Base-by-base conservation (phyloP, 2,113 vertebrate genomes). In the Erinaceus europaeus region DNA sequence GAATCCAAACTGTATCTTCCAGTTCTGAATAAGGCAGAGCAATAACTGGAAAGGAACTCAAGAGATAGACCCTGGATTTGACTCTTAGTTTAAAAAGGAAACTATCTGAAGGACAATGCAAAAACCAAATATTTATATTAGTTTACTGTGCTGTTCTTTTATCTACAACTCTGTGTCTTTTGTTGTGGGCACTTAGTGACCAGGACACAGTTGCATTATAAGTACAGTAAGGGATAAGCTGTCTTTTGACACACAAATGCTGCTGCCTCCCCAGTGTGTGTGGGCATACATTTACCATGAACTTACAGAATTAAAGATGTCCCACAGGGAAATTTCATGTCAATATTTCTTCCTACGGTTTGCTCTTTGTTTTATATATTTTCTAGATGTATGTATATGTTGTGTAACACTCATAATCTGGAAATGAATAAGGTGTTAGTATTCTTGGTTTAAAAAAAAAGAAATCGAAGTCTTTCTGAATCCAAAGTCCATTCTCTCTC, bases 1-100 rank as follows among this genome's bases (percentile, higher is more conserved):
- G 99, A 99, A 95, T 99, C 99, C 95, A 99, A 99, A 96, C 98
- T 99, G 1, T 99, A 98, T 48, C 95, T 99, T 64, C 99, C 99
- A 7, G 98, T 99, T 73, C 98, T 99, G 96, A 99, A 98, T 96
- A 99, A 99, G 96, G 97, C 98, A 17, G 99, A 99, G 97, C 97
- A 97, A 96, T 98, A 97, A 97, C 8, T 91, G 81, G 57, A 94
- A 89, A 86, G 73, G 89, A 82, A 64, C 62, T 86, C 0, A 1
- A 95, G 80, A 90, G 69, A 50, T 20, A 36, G 81, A 86, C 76
- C 69, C 79, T 84, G 85, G 83, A 78, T 21, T 1, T 52, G 85
- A 93, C 75, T n/a, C n/a, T 93, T 91, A 46, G 62, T 76, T 78
- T 75, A 40, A 86, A 84, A 91, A 94, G 32, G 89, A 92, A 95